Base-by-base conservation (phyloP, 2,113 vertebrate species). In the Notiomystis cincta region DNA sequence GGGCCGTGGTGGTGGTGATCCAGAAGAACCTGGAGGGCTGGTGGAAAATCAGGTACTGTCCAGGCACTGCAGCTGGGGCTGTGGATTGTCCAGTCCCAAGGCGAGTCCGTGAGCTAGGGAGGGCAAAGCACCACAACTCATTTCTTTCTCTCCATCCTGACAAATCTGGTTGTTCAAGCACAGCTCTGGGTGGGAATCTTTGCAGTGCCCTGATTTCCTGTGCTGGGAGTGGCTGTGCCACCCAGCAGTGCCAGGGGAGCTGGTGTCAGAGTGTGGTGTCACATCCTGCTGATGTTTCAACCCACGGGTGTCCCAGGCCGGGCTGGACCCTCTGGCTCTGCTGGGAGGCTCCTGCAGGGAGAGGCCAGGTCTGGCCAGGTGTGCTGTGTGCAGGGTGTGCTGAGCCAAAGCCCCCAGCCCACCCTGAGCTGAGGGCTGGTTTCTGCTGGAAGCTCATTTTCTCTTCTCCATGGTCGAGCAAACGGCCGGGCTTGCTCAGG, bases 1-100 rank as follows among this genome's bases (percentile, higher is more conserved):
- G 99, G 45, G 98, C 98, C 76, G 90, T 99, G 77, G 99, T 99
- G 58, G 99, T 99, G 94, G 98, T 99, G 93, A 98, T 99, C 92
- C 99, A 99, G 98, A 99, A 99, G 97, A 99, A 99, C 97, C 96
- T 99, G 97, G 99, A 99, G 96, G 99, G 99, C 96, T 99, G 99
- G 99, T 99, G 99, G 99, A 99, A 99, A 96, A 99, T 99, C 98
- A 99, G 99, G 99, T 99, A 98, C 70, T 10, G 4, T 24, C 24
- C 21, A 42, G 42, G 24, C 23, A 37, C 35, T 50, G 56, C 51
- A 79, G 37, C 65, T 47, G 57, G 17, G 35, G 15, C 84, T 89
- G 22, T 10, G 47, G 47, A 31, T n/a, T 42, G 18, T 24, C 28
- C 82, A 33, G 13, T 15, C 40, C 51, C 48, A n/a, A 53, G 33